A percentile compares a stretch with the other conserved stretches of the same genome.
These are phyloP conservation scores for Trachelipus rathkii DNA, from an alignment of 1,140 invertebrate genomes.

Conservation along the genomic window DNA sequence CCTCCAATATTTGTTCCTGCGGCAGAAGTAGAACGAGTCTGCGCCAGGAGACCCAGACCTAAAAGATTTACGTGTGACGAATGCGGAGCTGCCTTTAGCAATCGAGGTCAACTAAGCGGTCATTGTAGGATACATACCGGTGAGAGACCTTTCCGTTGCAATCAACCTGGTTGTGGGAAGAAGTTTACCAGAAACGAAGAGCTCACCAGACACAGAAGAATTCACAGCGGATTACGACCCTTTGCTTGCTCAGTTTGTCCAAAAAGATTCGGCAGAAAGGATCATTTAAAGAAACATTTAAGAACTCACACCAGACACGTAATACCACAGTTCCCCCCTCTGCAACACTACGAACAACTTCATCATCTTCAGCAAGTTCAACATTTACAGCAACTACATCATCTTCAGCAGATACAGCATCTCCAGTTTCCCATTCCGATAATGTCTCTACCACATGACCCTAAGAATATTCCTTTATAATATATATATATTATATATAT, in stretches of 20 bases:
- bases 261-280: constrained; percentile 83
- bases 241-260: constrained; percentile 73
- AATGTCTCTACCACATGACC: background rate
- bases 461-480: background rate
- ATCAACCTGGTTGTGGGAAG: constrained; percentile 75
- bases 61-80: constrained; percentile 84
- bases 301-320: constrained; percentile 61
- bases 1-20: constrained; percentile 30
- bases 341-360: background rate
- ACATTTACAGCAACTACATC: background rate
- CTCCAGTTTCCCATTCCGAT: background rate
- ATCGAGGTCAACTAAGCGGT: constrained; percentile 86
- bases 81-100: constrained; percentile 84
- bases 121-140: constrained; percentile 87
- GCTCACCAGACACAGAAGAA: constrained; percentile 81
- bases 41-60: constrained; percentile 55
- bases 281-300: constrained; percentile 55
- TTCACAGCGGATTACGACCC: constrained; percentile 65
- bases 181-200: constrained; percentile 91
- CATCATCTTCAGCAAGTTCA: background rate
- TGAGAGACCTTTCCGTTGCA: constrained; percentile 80
- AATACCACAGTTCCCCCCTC: background rate
- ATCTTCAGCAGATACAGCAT: background rate
- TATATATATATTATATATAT: background rate
- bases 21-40: constrained; percentile 34